Evolutionary conservation across 2,888 invertebrate genomes (phyloP).

Genomic region (Aphodius granarius): DNA sequence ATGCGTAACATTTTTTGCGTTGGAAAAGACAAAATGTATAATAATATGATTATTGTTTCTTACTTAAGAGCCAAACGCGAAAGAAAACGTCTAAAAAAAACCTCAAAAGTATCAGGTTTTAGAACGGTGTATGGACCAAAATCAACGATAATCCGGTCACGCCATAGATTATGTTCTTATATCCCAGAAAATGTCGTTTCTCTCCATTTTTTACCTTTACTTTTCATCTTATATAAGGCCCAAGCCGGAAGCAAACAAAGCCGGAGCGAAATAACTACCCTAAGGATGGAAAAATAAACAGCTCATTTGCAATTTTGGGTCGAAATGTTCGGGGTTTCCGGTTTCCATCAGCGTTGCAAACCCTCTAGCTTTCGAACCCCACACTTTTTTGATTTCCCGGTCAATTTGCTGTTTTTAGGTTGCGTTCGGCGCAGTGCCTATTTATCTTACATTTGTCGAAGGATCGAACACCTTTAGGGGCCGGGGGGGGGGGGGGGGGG

Average conservation of each 20-base stretch:
- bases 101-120: background rate
- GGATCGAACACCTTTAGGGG: background rate
- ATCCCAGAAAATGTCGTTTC: background rate
- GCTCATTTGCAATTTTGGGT: background rate
- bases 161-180: background rate
- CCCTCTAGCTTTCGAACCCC: background rate
- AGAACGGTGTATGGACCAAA: background rate
- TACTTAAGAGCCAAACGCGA: too few species aligned
- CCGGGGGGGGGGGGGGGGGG: too few species aligned
- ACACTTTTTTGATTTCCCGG: background rate
- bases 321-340: background rate
- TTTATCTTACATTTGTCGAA: background rate
- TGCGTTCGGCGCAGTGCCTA: background rate
- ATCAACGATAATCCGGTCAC: background rate
- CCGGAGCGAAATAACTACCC: background rate
- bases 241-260: background rate
- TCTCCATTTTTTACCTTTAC: background rate
- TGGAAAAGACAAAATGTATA: too few species aligned
- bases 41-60: too few species aligned
- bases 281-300: background rate
- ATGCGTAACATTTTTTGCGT: too few species aligned
- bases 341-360: background rate
- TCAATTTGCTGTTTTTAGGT: background rate
- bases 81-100: too few species aligned
- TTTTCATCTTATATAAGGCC: background rate